Base-by-base conservation (phyloP, 2,888 invertebrate species). In the Rotaria socialis region DNA sequence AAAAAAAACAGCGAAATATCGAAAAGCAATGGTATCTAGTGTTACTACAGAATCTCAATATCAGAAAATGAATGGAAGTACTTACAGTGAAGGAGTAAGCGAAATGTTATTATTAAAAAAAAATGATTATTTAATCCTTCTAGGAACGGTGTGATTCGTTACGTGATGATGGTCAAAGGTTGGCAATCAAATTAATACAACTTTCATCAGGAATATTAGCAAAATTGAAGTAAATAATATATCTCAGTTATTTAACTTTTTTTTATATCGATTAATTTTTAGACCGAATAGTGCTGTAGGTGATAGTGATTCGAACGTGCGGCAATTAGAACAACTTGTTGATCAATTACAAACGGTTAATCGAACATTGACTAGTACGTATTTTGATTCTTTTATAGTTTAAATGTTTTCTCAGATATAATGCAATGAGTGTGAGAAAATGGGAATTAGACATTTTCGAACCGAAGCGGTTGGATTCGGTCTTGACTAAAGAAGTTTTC, bases 71-170 rank as follows among this genome's bases (percentile, higher is more conserved):
- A 35, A 67, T 35, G 67, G 67, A 35, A 67, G 67, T 67, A 16
- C 16, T 41, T 67, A 27, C 7, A 67, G 35, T 67, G 67, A 67
- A 67, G 67, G 67, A 67, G 67, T 67, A 67, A 67, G 35, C 7
- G 3, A 35, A 27, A 3, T 11, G 1, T 19, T 22, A 16, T 55
- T 55, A 19, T 22, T 55, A 6, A 19, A 6, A 6, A 7, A 22
- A 55, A 22, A 22, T 22, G 19, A 22, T 55, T 55, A 55, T 67
- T 16, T 27, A 16, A 67, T 80, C 10, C 0, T n/a, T 47, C 8
- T 80, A 80, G 80, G 80, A 80, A 47, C 80, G 80, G 10, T 80
- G 80, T 80, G 80, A 80, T 24, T 47, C 80, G 24, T 80, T 80
- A 47, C 80, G 80, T 7, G 80, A 80, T 24, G 80, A 80, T n/a